phyloP scores from a whole-genome alignment of 2,888 invertebrate genomes.

The Xestobium rufovillosum region DNA sequence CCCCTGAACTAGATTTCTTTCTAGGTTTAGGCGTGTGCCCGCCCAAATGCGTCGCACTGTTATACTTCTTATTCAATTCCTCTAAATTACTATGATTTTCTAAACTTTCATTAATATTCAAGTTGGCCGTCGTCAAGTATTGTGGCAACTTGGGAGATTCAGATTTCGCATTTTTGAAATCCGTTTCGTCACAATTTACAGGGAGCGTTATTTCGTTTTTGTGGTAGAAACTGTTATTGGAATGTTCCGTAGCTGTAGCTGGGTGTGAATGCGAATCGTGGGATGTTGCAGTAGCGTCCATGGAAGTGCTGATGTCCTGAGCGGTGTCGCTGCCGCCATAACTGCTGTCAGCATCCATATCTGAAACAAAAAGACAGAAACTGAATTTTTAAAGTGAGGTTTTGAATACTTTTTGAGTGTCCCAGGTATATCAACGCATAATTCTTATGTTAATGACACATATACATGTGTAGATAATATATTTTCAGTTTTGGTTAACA shows the following conservation, averaged over 20 bases:
- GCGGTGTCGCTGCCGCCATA: slow-evolving; percentile 43
- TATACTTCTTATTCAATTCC: slow-evolving; percentile 40
- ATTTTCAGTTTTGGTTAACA: too few species aligned
- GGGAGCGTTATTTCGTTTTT: slow-evolving; percentile 42
- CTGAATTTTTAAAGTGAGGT: too few species aligned
- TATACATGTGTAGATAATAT: too few species aligned
- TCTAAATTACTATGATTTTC: slow-evolving; percentile 39
- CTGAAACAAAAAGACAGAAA: slow-evolving; percentile 17
- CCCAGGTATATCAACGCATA: too few species aligned
- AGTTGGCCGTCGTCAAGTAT: slow-evolving; percentile 39
- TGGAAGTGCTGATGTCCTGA: too few species aligned
- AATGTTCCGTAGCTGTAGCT: slow-evolving; percentile 17
- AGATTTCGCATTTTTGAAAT: slow-evolving; percentile 27
- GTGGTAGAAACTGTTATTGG: slow-evolving; percentile 34
- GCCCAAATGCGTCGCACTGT: slow-evolving; percentile 39
- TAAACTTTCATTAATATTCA: slow-evolving; percentile 39
- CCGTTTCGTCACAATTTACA: slow-evolving; percentile 38
- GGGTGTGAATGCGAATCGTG: slow-evolving; percentile 24
- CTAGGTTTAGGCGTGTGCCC: slow-evolving; percentile 26
- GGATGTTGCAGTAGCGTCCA: slow-evolving; percentile 13
- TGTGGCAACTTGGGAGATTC: slow-evolving; percentile 34
- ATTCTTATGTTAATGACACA: too few species aligned
- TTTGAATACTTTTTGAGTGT: too few species aligned
- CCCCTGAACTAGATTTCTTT: slow-evolving; percentile 35
- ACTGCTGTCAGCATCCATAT: slow-evolving; percentile 43